phyloP scores from a whole-genome alignment of 2,113 vertebrate genomes.

The Corythornis vintsioides region DNA sequence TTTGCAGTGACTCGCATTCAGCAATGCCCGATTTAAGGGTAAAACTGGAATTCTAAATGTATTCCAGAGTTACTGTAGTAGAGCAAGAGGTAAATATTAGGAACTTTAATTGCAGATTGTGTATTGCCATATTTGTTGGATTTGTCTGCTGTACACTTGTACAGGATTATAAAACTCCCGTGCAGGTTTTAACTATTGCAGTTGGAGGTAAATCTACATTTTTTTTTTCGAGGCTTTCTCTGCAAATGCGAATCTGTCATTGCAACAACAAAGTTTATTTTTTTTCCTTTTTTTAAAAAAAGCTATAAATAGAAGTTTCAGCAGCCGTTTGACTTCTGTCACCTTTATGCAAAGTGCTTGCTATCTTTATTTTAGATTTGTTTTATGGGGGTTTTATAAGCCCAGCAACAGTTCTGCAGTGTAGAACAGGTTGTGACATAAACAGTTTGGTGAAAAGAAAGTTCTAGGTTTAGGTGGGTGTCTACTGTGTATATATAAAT shows the following conservation, averaged over 20 bases:
- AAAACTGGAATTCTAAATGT: background rate
- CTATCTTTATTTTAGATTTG: conserved; percentile 1
- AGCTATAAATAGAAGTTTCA: background rate
- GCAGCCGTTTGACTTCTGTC: background rate
- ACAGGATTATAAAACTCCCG: conserved; percentile 1
- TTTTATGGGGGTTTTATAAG: conserved; percentile 42
- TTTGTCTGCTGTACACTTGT: background rate
- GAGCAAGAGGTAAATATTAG: conserved; percentile 37
- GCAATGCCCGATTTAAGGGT: background rate
- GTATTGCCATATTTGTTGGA: conserved; percentile 56
- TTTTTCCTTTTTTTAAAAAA: background rate
- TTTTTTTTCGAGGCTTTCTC: background rate
- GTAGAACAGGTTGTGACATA: conserved; percentile 29
- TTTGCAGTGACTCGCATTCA: background rate
- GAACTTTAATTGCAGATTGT: conserved; percentile 26
- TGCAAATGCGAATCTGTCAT: background rate
- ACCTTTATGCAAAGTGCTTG: background rate
- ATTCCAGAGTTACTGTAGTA: conserved; percentile 33
- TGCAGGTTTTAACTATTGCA: background rate
- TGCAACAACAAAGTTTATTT: background rate
- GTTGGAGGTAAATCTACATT: background rate
- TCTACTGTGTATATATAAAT: background rate
- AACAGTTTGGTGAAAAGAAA: conserved; percentile 56
- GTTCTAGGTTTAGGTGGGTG: conserved; percentile 54
- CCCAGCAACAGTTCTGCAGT: conserved; percentile 36